Evolutionary conservation across 2,888 invertebrate genomes (phyloP).

Genomic region (Dinocampus coccinellae): DNA sequence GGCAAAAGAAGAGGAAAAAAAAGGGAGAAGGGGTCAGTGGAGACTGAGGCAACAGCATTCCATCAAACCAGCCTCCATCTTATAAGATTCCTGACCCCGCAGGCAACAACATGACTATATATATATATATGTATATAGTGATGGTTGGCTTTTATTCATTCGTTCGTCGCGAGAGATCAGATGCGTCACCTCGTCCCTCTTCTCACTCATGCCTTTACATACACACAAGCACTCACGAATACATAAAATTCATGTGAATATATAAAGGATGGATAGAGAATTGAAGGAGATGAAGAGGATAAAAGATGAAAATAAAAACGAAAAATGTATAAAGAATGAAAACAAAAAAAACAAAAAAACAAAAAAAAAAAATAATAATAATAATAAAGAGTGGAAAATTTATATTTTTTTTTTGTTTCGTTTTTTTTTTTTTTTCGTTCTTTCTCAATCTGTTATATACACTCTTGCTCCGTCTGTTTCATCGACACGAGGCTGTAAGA

Average conservation of each 20-base stretch:
- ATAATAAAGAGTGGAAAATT: too few relatives aligned
- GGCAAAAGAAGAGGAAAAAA: too few relatives aligned
- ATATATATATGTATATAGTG: not conserved
- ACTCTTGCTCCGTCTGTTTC: too few relatives aligned
- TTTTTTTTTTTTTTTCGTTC: not conserved
- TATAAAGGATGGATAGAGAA: conserved; percentile 15
- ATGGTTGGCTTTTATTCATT: not conserved
- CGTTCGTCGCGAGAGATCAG: conserved; percentile 16
- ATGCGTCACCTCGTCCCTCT: conserved; percentile 17
- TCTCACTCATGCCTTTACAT: conserved; percentile 2
- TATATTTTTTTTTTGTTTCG: not conserved
- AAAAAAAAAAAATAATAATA: conserved; percentile 3
- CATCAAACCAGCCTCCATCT: conserved; percentile 69
- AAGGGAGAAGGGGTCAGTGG: conserved; percentile 49
- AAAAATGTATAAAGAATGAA: conserved; percentile 5
- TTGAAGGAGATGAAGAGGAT: conserved; percentile 22
- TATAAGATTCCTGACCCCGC: conserved; percentile 55
- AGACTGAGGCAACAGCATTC: conserved; percentile 66
- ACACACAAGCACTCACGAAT: too few relatives aligned
- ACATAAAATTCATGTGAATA: not conserved
- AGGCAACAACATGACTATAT: conserved; percentile 48
- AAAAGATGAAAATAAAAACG: not conserved
- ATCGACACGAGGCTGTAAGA: conserved; percentile 19
- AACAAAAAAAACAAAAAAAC: not conserved
- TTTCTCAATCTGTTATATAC: not conserved